A percentile compares a stretch with the other conserved stretches of the same genome.
These are phyloP conservation scores for Cyphotilapia sp. DNA, from an alignment of 2,113 vertebrate genomes.

Conservation along the genomic window DNA sequence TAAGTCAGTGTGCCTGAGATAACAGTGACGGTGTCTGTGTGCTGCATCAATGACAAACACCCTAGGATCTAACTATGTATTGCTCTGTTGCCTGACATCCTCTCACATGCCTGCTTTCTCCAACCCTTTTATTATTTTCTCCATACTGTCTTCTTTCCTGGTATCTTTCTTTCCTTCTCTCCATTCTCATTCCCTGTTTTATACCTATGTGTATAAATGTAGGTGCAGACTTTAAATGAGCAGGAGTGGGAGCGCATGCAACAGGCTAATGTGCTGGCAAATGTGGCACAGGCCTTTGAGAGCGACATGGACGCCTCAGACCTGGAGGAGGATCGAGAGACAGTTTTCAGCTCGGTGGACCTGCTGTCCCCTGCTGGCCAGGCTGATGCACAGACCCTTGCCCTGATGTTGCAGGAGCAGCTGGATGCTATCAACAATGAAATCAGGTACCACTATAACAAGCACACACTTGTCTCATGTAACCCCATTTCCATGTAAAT, in stretches of 20 bases:
- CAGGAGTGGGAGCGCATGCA: conserved; percentile 98
- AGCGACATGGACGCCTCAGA: conserved; percentile 90
- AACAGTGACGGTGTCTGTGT: not conserved
- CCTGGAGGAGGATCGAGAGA: conserved; percentile 86
- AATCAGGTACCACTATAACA: conserved; percentile 77
- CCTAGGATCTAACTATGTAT: not conserved
- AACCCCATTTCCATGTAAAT: not conserved
- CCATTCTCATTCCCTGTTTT: not conserved
- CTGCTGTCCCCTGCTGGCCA: conserved; percentile 91
- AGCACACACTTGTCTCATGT: not conserved
- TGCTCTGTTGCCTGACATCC: not conserved
- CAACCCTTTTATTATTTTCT: not conserved
- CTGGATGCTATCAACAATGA: conserved; percentile 98
- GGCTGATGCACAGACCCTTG: conserved; percentile 93
- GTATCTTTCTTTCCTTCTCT: not conserved
- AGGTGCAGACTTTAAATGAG: conserved; percentile 96
- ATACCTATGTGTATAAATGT: not conserved
- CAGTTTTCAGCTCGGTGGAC: conserved; percentile 88
- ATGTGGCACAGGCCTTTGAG: conserved; percentile 94
- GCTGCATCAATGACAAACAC: not conserved
- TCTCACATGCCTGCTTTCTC: not conserved
- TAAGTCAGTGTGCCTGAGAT: conserved; percentile 46
- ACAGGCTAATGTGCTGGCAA: conserved; percentile 93
- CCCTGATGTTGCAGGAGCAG: conserved; percentile 97
- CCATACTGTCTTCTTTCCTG: not conserved